These are phyloP conservation scores for Gryllus bimaculatus DNA, from an alignment of 1,140 invertebrate species.

Conservation along the genomic window DNA sequence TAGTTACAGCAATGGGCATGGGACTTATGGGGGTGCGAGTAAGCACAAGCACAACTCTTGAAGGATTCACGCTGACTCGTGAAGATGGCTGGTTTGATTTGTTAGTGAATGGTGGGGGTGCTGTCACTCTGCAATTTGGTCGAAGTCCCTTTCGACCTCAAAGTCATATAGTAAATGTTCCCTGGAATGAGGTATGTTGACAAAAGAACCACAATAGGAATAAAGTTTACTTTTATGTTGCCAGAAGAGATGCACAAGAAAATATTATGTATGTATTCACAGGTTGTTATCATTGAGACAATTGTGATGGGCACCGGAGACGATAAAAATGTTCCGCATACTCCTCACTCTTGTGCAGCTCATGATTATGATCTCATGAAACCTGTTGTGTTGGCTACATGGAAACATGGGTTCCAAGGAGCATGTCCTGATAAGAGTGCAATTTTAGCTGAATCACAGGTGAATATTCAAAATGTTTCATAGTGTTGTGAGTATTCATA, in stretches of 20 bases:
- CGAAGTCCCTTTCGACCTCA: constrained; percentile 83
- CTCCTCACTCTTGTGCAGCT: constrained; percentile 66
- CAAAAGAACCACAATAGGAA: not conserved
- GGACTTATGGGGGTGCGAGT: constrained; percentile 91
- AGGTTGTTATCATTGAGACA: constrained; percentile 83
- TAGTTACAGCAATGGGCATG: constrained; percentile 81
- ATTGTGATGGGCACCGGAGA: constrained; percentile 76
- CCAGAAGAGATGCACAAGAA: not conserved
- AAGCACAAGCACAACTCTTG: constrained; percentile 75
- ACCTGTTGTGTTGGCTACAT: constrained; percentile 87
- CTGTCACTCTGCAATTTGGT: constrained; percentile 88
- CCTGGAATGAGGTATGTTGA: constrained; percentile 82
- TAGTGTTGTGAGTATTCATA: not conserved
- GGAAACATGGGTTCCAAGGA: constrained; percentile 94
- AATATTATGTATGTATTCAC: constrained; percentile 16
- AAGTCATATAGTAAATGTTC: constrained; percentile 85
- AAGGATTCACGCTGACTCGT: constrained; percentile 88
- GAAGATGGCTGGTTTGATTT: constrained; percentile 93
- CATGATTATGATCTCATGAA: constrained; percentile 92
- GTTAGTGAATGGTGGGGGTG: constrained; percentile 92
- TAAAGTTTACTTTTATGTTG: not conserved
- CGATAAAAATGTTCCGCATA: constrained; percentile 46
- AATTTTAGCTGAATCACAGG: constrained; percentile 89
- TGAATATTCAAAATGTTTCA: constrained; percentile 28
- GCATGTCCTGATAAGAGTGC: constrained; percentile 86